These are phyloP conservation scores for Drosophila pectinifera DNA, from an alignment of 1,140 invertebrate species.

Conservation along the genomic window DNA sequence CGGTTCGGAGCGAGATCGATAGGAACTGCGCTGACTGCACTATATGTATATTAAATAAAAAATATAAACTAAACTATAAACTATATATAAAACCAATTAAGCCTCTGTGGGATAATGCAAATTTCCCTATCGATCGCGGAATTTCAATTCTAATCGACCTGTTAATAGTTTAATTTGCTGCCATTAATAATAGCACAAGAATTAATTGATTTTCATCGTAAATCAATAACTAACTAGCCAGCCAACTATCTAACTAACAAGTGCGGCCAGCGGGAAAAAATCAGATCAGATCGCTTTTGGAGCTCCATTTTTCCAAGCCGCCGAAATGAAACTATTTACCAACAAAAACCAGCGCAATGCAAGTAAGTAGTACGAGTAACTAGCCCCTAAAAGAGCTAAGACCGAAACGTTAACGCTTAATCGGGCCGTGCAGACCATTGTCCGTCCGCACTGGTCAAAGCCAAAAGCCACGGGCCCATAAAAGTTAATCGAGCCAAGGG, in stretches of 20 bases:
- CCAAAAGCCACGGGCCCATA: constrained; percentile 47
- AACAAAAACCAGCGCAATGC: constrained; percentile 76
- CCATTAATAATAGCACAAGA: constrained; percentile 51
- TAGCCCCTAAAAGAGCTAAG: constrained; percentile 6
- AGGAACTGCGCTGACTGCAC: constrained; percentile 4
- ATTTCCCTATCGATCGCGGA: constrained; percentile 24
- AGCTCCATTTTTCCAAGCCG: constrained; percentile 21
- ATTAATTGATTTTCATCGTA: constrained; percentile 68
- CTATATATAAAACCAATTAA: constrained; percentile 39
- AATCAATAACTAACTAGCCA: constrained; percentile 61
- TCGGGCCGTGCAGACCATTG: constrained; percentile 57
- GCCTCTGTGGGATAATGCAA: constrained; percentile 26
- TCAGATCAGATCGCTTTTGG: constrained; percentile 13
- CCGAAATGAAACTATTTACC: constrained; percentile 73
- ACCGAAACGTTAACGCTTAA: constrained; percentile 45
- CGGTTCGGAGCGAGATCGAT: constrained; percentile 21
- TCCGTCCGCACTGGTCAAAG: constrained; percentile 38
- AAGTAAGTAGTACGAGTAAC: constrained; percentile 62
- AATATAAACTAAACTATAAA: constrained; percentile 1
- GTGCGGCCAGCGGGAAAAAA: constrained; percentile 15
- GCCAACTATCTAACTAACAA: constrained; percentile 4
- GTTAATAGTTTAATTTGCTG: constrained; percentile 62
- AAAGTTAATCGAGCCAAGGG: constrained; percentile 63
- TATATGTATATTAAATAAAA: neutral
- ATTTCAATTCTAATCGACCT: constrained; percentile 42